Evolutionary conservation across 2,888 invertebrate genomes (phyloP), one percentile per base, ranked within the genome.

Genomic region (Loripinus fragilis): DNA sequence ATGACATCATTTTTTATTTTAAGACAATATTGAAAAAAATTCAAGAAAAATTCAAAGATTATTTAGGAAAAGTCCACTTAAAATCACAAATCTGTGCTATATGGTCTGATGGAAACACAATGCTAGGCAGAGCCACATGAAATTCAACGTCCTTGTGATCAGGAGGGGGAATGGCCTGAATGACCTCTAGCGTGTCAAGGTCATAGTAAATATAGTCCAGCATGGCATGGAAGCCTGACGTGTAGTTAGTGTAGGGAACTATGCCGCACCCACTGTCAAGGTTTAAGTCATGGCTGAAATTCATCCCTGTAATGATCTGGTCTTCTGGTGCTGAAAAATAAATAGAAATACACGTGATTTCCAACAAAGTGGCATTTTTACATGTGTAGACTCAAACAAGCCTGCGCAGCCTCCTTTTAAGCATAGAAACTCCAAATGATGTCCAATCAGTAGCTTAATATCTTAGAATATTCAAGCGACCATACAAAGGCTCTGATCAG

Each of bases 31-130:
- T n/a, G n/a, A n/a, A n/a, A n/a, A n/a, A n/a, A n/a, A n/a, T n/a
- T n/a, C n/a, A n/a, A n/a, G n/a, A n/a, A n/a, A n/a, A n/a, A n/a
- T n/a, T n/a, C n/a, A n/a, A n/a, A n/a, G n/a, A n/a, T n/a, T n/a
- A n/a, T n/a, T n/a, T n/a, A n/a, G n/a, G n/a, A 33, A 60, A 30
- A 28, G 87, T 89, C 91, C 91, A 92, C 33, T 74, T 86, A 7
- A 93, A 67, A 70, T 92, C 92, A 90, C 92, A 93, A 10, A 98
- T 95, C 67, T 98, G 94, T 20, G 99, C 96, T 83, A 99, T 94
- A 93, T 99, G 99, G 94, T 99, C 99, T 1, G 98, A 98, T 0
- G 99, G 99, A 93, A 97, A 97, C 2, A 97, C 96, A 67, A 96
- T 95, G 87, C 97, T 98, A 0, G 99, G 99, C 81, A 99, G 95